Conservation (phyloP, 2,888 invertebrate genomes). For the Rhamnusium bicolor region DNA sequence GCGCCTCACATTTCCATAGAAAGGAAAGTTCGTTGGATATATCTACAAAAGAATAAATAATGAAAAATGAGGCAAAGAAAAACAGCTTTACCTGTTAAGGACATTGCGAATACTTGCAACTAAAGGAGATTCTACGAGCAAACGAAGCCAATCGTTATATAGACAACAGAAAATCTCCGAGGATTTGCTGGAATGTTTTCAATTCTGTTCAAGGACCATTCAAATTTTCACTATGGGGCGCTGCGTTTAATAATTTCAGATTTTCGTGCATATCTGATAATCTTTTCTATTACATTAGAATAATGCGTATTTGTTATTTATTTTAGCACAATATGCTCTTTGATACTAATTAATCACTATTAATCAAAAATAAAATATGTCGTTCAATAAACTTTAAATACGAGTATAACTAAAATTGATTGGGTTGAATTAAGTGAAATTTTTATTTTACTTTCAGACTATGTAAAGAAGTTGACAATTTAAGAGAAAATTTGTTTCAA, state of each 20-base stretch:
- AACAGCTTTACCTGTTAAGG: slow-evolving; percentile 30
- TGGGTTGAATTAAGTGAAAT: no score
- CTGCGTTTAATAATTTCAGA: slow-evolving; percentile 29
- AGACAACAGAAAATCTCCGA: slow-evolving; percentile 39
- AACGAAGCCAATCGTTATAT: slow-evolving; percentile 43
- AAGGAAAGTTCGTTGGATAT: slow-evolving; percentile 1
- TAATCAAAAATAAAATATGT: slow-evolving; percentile 8
- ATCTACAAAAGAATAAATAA: slow-evolving; percentile 26
- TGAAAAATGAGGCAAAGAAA: slow-evolving; percentile 30
- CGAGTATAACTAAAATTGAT: no score
- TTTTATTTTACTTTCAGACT: no score
- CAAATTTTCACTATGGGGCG: slow-evolving; percentile 22
- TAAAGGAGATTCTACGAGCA: slow-evolving; percentile 29
- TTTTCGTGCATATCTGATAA: slow-evolving; percentile 8
- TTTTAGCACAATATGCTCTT: slow-evolving; percentile 15
- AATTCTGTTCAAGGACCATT: slow-evolving; percentile 33
- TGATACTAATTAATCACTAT: slow-evolving; percentile 9
- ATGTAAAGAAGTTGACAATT: no score
- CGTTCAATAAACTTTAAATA: slow-evolving; percentile 2
- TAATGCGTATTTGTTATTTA: slow-evolving; percentile 17
- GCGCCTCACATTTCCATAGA: slow-evolving; percentile 10
- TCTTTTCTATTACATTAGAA: not conserved
- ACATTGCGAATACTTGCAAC: slow-evolving; percentile 32
- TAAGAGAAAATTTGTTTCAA: no score
- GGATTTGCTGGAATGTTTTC: slow-evolving; percentile 37